Base-by-base conservation (phyloP, 2,888 invertebrate genomes). In the Scaptomyza cyrtandrae region DNA sequence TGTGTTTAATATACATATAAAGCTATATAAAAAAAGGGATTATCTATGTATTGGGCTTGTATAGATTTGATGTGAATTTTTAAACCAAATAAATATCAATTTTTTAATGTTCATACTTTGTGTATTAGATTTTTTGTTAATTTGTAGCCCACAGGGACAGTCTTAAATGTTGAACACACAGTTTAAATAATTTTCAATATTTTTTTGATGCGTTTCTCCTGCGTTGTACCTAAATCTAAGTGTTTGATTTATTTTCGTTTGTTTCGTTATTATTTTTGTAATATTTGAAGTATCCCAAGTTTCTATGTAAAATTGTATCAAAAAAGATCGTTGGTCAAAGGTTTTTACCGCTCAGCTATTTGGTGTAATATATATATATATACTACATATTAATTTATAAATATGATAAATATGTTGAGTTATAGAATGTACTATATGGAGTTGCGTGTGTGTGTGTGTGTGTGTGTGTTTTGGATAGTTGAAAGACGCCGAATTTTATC, bases 1-100 rank as follows among this genome's bases (percentile, higher is more conserved):
- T 71, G 41, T 50, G 76, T 79, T 71, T 73, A 87, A 85, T 82
- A 78, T 89, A 81, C 86, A 86, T 87, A 80, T 88, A 84, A 89
- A 89, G 88, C 84, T 84, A 87, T 84, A 87, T 87, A 87, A 73
- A 87, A 87, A 89, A 75, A 71, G 52, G 49, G 55, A 57, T 58
- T 58, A 44, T 24, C 45, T 41, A 49, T 35, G 29, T 49, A 24
- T 44, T 66, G 56, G 50, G 59, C 60, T 62, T 48, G 69, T 56
- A 67, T 55, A 39, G 14, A 14, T 43, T 24, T 19, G 24, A 61
- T 44, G 35, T 57, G 37, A 58, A 60, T 59, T 60, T 55, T 54
- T 41, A 19, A 59, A 77, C 55, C 41, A 49, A 65, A 62, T 74
- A 53, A 68, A 53, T 49, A 44, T 45, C 45, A n/a, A 66, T 35